Base-by-base conservation (phyloP, 2,888 invertebrate species). In the Tachystola acroxantha region DNA sequence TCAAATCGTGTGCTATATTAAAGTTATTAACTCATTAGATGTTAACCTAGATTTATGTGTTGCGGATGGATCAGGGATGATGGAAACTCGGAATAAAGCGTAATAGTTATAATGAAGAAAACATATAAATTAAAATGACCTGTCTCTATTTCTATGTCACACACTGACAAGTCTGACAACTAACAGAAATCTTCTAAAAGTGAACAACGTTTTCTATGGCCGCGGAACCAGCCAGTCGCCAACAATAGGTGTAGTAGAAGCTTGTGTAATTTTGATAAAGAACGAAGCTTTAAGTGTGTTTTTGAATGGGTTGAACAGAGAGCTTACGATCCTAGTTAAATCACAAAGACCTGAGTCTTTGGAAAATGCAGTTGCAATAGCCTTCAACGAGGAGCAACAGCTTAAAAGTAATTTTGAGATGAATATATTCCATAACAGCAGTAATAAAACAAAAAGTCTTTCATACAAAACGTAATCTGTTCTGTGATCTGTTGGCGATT, bases 211-310 rank as follows among this genome's bases (percentile, higher is more conserved):
- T n/a, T n/a, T n/a, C n/a, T n/a, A n/a, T n/a, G n/a, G n/a, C n/a
- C n/a, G n/a, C n/a, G n/a, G n/a, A n/a, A n/a, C n/a, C n/a, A n/a
- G n/a, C n/a, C n/a, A n/a, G n/a, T n/a, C n/a, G n/a, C n/a, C n/a
- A n/a, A n/a, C n/a, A n/a, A 13, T 42, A 46, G 30, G 48, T 45
- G n/a, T 24, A 28, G 45, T 10, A 28, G 29, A 12, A 7, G 28
- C 28, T 34, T 31, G 28, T 28, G 11, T 10, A 28, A 28, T 10
- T 33, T 34, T 64, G 31, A 42, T 57, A 36, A 54, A 57, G 46
- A 48, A 40, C 14, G 55, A 63, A 52, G 57, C 59, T 5, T 34
- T 57, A 31, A 56, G 52, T 28, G 53, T 57, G 33, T 64, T 63
- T 40, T 42, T 61, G 3, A 53, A 45, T 34, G 60, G 59, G 10